A percentile compares a stretch with the other conserved stretches of the same genome.
Conservation (phyloP, 2,888 invertebrate genomes). For the Ctena decussata region DNA sequence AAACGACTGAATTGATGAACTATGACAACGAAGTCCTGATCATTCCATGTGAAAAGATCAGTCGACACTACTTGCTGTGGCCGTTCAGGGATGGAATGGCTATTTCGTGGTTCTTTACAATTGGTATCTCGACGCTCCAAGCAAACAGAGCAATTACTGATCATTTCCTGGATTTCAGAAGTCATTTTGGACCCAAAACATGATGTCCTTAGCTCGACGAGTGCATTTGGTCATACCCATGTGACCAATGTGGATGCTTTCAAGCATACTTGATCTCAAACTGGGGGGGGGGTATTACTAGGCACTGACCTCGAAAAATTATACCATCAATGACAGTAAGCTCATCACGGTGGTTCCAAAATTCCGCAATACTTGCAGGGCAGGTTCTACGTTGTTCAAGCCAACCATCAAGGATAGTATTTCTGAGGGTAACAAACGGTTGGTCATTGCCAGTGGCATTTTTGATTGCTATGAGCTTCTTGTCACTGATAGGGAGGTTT, state of each 20-base stretch:
- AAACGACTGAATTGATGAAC: constrained; percentile 58
- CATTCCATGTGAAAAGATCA: constrained; percentile 52
- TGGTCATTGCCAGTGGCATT: constrained; percentile 17
- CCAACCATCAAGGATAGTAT: constrained; percentile 45
- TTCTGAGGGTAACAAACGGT: constrained; percentile 18
- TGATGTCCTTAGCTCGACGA: not conserved
- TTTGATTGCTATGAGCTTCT: constrained; percentile 7
- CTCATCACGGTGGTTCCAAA: constrained; percentile 9
- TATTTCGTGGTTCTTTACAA: constrained; percentile 41
- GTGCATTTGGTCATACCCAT: constrained; percentile 25
- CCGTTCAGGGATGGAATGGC: constrained; percentile 47
- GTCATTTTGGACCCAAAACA: constrained; percentile 7
- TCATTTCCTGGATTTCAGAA: not conserved
- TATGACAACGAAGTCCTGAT: constrained; percentile 38
- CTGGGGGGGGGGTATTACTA: not conserved
- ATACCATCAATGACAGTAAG: constrained; percentile 6
- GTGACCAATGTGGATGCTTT: constrained; percentile 35
- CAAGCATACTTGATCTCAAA: constrained; percentile 33
- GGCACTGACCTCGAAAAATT: not conserved
- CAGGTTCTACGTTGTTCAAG: constrained; percentile 22
- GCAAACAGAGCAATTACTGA: constrained; percentile 39
- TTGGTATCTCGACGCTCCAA: constrained; percentile 44
- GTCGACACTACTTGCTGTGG: constrained; percentile 60
- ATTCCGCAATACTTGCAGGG: not conserved
- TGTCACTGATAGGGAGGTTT: constrained; percentile 32